Evolutionary conservation across 2,797 vertebrate genomes (phyloP).

Genomic region (Poecile montanus): DNA sequence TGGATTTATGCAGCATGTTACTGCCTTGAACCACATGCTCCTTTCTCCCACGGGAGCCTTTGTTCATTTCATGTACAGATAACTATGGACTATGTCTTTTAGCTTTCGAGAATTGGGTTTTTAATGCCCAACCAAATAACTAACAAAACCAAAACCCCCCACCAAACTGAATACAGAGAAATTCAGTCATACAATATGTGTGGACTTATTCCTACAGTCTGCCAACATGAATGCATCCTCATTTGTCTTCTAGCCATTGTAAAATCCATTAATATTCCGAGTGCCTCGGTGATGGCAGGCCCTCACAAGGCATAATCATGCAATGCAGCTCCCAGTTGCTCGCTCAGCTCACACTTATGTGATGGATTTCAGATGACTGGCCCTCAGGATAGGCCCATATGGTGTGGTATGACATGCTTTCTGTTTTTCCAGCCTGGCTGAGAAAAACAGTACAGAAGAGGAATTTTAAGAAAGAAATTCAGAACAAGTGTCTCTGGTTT

Average conservation of each 20-base stretch:
- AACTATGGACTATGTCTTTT: neutral
- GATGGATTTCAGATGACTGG: slow-evolving; percentile 26
- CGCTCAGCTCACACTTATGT: neutral
- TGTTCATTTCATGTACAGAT: neutral
- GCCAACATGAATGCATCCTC: neutral
- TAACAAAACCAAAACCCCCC: neutral
- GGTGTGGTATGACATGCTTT: neutral
- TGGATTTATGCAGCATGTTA: neutral
- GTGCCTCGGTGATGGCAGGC: neutral
- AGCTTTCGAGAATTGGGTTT: neutral
- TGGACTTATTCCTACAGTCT: neutral
- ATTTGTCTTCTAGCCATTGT: neutral
- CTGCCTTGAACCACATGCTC: neutral
- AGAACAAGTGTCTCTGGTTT: neutral
- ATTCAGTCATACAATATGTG: neutral
- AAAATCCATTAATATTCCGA: slow-evolving; percentile 18
- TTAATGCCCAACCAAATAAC: neutral
- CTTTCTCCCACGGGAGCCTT: neutral
- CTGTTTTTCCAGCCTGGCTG: neutral
- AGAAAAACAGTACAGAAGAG: neutral
- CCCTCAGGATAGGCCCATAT: slow-evolving; percentile 44
- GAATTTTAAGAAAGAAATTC: neutral
- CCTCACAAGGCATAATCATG: neutral
- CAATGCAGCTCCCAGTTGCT: neutral
- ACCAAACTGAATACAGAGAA: neutral